phyloP scores from a whole-genome alignment of 2,888 invertebrate genomes.

The Eupithecia insigniata region DNA sequence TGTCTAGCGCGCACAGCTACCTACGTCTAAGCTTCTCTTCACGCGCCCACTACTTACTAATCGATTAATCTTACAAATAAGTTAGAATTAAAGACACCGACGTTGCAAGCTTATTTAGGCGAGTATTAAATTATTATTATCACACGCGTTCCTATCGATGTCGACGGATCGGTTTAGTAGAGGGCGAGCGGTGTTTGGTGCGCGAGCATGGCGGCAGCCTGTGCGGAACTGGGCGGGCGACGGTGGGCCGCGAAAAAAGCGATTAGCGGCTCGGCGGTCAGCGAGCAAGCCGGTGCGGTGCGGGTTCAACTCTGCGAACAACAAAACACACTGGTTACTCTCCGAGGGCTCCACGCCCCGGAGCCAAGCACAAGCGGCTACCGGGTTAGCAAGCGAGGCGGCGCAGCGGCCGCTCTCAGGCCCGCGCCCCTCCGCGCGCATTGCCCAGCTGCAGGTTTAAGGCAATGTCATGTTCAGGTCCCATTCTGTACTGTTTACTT shows the following conservation, averaged over 20 bases:
- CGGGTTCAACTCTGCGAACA: conserved; percentile 85
- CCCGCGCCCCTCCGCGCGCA: conserved; percentile 53
- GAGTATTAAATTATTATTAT: conserved; percentile 80
- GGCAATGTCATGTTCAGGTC: conserved; percentile 54
- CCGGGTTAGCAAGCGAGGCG: conserved; percentile 79
- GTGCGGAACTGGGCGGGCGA: conserved; percentile 77
- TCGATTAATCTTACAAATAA: conserved; percentile 79
- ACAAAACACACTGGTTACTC: conserved; percentile 84
- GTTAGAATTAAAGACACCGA: conserved; percentile 83
- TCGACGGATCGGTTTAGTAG: conserved; percentile 81
- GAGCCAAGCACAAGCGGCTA: conserved; percentile 83
- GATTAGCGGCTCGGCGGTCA: conserved; percentile 84
- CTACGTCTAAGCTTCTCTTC: conserved; percentile 49
- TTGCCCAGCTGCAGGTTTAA: conserved; percentile 56
- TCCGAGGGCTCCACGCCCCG: conserved; percentile 76
- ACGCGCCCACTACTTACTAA: conserved; percentile 66
- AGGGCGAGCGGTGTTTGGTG: conserved; percentile 82
- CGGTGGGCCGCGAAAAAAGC: conserved; percentile 83
- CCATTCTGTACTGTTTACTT: conserved; percentile 51
- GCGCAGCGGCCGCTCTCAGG: conserved; percentile 61
- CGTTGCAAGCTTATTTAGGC: conserved; percentile 83
- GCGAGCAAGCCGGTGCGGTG: conserved; percentile 83
- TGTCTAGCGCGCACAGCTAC: conserved; percentile 66
- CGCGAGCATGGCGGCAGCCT: conserved; percentile 80
- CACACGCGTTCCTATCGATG: conserved; percentile 83